These are phyloP conservation scores for Bombus breviceps DNA, from an alignment of 1,140 invertebrate species.

Conservation along the genomic window DNA sequence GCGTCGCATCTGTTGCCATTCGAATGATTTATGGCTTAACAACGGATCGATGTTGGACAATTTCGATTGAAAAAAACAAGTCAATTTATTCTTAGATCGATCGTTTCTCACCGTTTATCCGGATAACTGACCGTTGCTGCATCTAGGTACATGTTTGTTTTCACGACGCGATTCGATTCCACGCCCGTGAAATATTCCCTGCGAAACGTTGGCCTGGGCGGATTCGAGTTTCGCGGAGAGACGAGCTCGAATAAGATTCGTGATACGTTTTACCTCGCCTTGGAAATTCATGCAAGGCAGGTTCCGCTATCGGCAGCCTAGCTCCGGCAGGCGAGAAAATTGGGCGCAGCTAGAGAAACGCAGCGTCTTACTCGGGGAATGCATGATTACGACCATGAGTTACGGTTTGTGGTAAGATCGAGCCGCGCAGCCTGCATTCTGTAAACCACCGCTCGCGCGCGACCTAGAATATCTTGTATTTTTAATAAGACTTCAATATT, in stretches of 20 bases:
- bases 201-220: neutral
- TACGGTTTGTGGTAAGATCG: no score
- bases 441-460: no score
- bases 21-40: neutral
- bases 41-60: neutral
- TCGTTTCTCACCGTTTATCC: neutral
- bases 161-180: neutral
- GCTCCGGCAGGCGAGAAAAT: conserved; percentile 5
- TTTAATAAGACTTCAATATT: no score
- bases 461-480: no score
- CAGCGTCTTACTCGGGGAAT: conserved; percentile 12
- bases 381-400: neutral
- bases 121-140: neutral
- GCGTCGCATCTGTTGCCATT: neutral
- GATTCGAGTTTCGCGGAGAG: neutral
- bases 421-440: no score
- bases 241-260: neutral
- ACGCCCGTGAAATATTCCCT: neutral
- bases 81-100: no score
- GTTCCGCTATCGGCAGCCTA: neutral
- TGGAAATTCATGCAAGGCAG: neutral
- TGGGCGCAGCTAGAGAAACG: neutral
- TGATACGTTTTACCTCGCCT: neutral
- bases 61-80: neutral
- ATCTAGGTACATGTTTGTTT: neutral